phyloP scores from a whole-genome alignment of 1,140 invertebrate genomes.

The Brachionus asplanchnoidis region DNA sequence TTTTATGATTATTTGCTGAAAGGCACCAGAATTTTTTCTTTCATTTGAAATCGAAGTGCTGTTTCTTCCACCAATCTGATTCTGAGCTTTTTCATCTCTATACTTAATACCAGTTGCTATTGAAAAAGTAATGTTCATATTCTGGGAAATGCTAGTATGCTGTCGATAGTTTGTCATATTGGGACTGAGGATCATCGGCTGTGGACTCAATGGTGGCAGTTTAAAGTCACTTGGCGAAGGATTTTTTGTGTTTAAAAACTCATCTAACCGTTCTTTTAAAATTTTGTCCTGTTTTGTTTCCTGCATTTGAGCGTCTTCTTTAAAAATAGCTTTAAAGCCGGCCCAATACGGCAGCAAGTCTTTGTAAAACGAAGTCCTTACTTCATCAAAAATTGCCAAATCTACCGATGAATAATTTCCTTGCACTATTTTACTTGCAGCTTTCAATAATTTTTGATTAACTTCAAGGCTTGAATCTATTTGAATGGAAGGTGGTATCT shows the following conservation, averaged over 20 bases:
- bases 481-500: conserved; percentile 50
- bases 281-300: conserved; percentile 17
- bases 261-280: conserved; percentile 28
- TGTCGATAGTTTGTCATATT: neutral
- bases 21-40: neutral
- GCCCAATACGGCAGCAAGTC: conserved; percentile 57
- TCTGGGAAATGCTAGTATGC: neutral
- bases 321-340: conserved; percentile 47
- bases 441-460: conserved; percentile 50
- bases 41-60: conserved; percentile 11
- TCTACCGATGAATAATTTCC: conserved; percentile 49
- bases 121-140: conserved; percentile 32
- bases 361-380: conserved; percentile 53
- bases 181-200: neutral
- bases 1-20: neutral
- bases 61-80: neutral
- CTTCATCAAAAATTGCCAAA: conserved; percentile 54
- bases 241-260: conserved; percentile 31
- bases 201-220: conserved; percentile 18
- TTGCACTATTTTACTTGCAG: conserved; percentile 48
- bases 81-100: conserved; percentile 30
- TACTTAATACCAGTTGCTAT: conserved; percentile 35
- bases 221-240: conserved; percentile 39
- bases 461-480: conserved; percentile 51
- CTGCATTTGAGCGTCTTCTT: neutral